Percentiles rank a stretch among this genome's conserved stretches.
These are phyloP conservation scores for Pitangus sulphuratus DNA, from an alignment of 2,797 vertebrate genomes.

Conservation along the genomic window DNA sequence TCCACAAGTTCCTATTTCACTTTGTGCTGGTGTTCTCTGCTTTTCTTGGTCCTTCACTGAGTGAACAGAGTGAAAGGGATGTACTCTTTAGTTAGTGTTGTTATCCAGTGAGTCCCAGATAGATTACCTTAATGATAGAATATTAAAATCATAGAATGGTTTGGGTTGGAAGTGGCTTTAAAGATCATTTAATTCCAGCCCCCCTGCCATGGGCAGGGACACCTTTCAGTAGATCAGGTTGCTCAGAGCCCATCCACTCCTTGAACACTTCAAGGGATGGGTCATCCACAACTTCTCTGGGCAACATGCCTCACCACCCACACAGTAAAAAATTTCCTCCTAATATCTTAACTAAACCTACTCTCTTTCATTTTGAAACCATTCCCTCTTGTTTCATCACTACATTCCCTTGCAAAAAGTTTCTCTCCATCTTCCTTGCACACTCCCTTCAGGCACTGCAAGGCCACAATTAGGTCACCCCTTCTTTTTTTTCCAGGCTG, in stretches of 20 bases:
- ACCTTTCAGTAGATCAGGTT: not conserved
- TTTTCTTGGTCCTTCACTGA: not conserved
- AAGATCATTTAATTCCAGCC: not conserved
- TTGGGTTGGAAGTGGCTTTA: not conserved
- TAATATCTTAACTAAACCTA: not conserved
- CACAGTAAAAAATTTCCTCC: not conserved
- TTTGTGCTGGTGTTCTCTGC: not conserved
- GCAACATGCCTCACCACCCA: not conserved
- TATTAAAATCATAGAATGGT: not conserved
- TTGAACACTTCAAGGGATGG: not conserved
- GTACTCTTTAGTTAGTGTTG: not conserved
- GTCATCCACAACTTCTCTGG: not conserved
- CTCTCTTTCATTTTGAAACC: not conserved
- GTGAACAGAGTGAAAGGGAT: not conserved
- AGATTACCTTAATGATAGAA: not conserved
- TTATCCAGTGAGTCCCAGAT: not conserved
- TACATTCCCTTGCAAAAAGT: not conserved
- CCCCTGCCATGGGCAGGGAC: no score
- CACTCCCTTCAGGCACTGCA: not conserved
- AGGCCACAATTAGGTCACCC: not conserved
- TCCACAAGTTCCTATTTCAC: not conserved
- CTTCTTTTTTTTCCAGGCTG: not conserved
- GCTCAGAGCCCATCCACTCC: not conserved
- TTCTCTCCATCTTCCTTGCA: not conserved
- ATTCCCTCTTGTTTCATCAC: not conserved